Percentiles rank a stretch among this genome's conserved stretches.
Conservation (phyloP, 2,113 vertebrate species). For the Cyprinus carpio region DNA sequence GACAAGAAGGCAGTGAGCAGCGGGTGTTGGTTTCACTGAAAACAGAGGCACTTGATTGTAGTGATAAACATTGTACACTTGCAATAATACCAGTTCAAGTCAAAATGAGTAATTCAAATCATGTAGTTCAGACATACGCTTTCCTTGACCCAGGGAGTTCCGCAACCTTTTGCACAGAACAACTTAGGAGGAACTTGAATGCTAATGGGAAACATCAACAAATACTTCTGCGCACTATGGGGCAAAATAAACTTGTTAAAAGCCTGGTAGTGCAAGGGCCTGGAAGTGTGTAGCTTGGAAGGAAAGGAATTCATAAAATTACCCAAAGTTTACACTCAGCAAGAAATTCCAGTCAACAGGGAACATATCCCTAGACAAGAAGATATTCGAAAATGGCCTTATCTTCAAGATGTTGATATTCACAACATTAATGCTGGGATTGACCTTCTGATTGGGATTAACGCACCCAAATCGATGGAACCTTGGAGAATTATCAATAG, state of each 20-base stretch:
- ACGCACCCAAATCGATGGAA: too few species aligned
- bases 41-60: background rate
- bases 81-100: slow-evolving; percentile 33
- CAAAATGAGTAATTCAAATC: slow-evolving; percentile 10
- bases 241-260: background rate
- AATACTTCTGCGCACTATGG: slow-evolving; percentile 41
- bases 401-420: too few species aligned
- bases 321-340: background rate
- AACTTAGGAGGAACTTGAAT: too few species aligned
- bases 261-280: slow-evolving; percentile 3
- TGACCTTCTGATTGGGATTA: too few species aligned
- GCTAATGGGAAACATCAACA: background rate
- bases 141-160: slow-evolving; percentile 43
- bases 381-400: too few species aligned
- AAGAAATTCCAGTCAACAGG: too few species aligned
- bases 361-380: too few species aligned
- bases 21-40: background rate
- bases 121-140: slow-evolving; percentile 28
- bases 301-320: background rate
- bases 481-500: too few species aligned
- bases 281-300: slow-evolving; percentile 26
- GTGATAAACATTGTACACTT: background rate
- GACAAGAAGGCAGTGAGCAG: background rate
- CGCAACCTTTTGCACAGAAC: too few species aligned
- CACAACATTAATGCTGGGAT: too few species aligned